Percentiles rank a stretch among this genome's conserved stretches.
Conservation (phyloP, 2,797 vertebrate genomes). For the Syngnathus rostellatus region DNA sequence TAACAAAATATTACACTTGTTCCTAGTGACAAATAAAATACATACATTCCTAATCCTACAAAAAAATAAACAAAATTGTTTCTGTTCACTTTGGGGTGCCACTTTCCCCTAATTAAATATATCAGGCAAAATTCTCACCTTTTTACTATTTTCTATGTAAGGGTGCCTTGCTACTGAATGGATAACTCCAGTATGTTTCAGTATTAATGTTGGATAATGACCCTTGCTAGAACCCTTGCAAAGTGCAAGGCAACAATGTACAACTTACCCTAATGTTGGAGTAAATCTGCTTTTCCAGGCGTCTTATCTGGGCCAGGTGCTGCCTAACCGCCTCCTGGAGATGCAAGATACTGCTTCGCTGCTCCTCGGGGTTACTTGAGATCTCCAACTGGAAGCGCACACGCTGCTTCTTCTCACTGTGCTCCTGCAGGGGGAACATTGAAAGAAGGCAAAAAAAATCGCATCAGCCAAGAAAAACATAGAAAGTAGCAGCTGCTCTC, state of each 20-base stretch:
- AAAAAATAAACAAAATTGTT: too few relatives aligned
- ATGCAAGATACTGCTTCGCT: constrained; percentile 94
- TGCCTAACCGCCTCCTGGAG: constrained; percentile 92
- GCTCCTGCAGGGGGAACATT: constrained; percentile 71
- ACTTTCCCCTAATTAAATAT: too few relatives aligned
- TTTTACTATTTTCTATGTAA: too few relatives aligned
- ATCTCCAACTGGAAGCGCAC: constrained; percentile 98
- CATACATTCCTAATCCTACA: too few relatives aligned
- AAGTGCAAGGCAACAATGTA: too few relatives aligned
- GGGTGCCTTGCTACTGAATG: too few relatives aligned
- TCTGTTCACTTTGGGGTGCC: too few relatives aligned
- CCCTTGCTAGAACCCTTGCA: not conserved
- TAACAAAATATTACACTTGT: too few relatives aligned
- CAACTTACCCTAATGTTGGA: constrained; percentile 83
- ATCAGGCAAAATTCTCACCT: too few relatives aligned
- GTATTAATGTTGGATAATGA: too few relatives aligned
- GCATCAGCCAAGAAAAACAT: not conserved
- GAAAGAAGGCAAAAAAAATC: not conserved
- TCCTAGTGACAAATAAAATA: too few relatives aligned
- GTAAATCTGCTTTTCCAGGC: constrained; percentile 96
- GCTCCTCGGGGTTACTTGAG: constrained; percentile 96
- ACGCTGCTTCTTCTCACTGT: constrained; percentile 97
- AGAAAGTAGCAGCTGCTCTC: not conserved
- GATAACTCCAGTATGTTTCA: too few relatives aligned
- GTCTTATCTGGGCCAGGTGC: constrained; percentile 89